These are phyloP conservation scores for Ursus arctos DNA, from an alignment of 2,113 vertebrate genomes.

Conservation along the genomic window DNA sequence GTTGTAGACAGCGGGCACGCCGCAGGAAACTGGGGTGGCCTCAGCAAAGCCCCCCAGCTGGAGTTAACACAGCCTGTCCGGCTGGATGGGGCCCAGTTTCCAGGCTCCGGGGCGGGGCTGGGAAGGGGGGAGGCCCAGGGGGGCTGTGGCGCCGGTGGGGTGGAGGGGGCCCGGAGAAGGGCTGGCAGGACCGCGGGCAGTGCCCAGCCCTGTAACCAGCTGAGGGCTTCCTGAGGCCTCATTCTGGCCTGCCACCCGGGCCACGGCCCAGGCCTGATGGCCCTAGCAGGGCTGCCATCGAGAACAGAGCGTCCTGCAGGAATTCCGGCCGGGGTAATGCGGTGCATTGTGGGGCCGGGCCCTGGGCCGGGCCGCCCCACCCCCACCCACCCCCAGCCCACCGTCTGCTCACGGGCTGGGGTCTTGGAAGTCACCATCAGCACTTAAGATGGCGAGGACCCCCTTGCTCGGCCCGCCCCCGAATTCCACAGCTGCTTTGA, in stretches of 20 bases:
- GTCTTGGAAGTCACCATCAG: not conserved
- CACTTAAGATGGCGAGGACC: not conserved
- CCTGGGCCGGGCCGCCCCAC: conserved; percentile 57
- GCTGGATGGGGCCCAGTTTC: not conserved
- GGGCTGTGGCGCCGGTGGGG: not conserved
- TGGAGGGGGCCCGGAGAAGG: not conserved
- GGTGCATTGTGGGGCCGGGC: conserved; percentile 79
- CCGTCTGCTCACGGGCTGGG: not conserved
- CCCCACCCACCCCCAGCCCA: not conserved
- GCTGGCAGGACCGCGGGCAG: not conserved
- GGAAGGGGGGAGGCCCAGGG: not conserved
- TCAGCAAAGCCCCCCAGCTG: not conserved
- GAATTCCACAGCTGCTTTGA: conserved; percentile 58
- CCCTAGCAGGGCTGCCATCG: conserved; percentile 73
- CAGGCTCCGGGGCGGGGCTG: not conserved
- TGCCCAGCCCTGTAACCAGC: not conserved
- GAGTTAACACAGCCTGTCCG: not conserved
- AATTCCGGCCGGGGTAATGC: conserved; percentile 86
- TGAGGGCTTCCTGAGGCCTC: not conserved
- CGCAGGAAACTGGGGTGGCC: not conserved
- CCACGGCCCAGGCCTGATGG: conserved; percentile 77
- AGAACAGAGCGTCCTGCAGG: conserved; percentile 85
- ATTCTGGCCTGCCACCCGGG: not conserved
- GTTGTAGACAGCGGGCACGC: not conserved
- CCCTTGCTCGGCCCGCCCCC: not conserved